These are phyloP conservation scores for Amphiura filiformis DNA, from an alignment of 35 echinoderm and acorn worm genomes.

Conservation along the genomic window DNA sequence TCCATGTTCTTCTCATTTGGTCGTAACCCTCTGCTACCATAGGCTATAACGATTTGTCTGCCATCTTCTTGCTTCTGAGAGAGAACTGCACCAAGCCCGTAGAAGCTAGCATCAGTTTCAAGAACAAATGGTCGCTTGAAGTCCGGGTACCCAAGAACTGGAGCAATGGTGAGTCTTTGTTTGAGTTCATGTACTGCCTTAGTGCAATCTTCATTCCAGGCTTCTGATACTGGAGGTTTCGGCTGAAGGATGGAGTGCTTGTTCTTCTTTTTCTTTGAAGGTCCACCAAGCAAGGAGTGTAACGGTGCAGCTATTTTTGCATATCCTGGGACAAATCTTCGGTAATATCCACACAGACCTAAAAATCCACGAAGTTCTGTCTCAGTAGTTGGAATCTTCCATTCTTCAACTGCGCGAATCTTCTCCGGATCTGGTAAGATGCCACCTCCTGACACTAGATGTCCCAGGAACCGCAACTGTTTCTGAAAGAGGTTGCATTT, in stretches of 20 bases:
- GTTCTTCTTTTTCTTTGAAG: slow-evolving; percentile 23
- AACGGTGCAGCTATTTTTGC: slow-evolving; percentile 53
- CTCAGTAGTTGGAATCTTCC: slow-evolving; percentile 30
- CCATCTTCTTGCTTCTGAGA: slow-evolving; percentile 46
- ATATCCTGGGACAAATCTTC: slow-evolving; percentile 40
- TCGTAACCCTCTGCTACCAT: slow-evolving; percentile 22
- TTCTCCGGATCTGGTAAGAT: slow-evolving; percentile 60
- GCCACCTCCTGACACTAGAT: slow-evolving; percentile 25
- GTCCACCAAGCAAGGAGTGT: slow-evolving; percentile 24
- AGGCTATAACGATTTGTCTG: slow-evolving; percentile 37
- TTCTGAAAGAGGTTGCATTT: slow-evolving; percentile 46
- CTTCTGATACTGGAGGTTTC: not conserved
- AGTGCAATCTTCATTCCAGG: slow-evolving; percentile 25
- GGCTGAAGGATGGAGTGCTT: no score
- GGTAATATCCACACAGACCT: slow-evolving; percentile 43
- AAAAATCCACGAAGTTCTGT: slow-evolving; percentile 38
- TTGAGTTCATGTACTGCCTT: slow-evolving; percentile 46
- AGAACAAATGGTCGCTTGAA: slow-evolving; percentile 65
- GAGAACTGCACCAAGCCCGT: slow-evolving; percentile 43
- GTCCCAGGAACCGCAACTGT: slow-evolving; percentile 38
- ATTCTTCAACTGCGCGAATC: slow-evolving; percentile 3
- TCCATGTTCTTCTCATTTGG: slow-evolving; percentile 55
- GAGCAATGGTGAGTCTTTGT: slow-evolving; percentile 24
- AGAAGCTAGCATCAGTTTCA: slow-evolving; percentile 48
- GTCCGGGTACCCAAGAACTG: slow-evolving; percentile 53